Conservation (phyloP, 2,888 invertebrate species). For the Drosophila engyochracea region DNA sequence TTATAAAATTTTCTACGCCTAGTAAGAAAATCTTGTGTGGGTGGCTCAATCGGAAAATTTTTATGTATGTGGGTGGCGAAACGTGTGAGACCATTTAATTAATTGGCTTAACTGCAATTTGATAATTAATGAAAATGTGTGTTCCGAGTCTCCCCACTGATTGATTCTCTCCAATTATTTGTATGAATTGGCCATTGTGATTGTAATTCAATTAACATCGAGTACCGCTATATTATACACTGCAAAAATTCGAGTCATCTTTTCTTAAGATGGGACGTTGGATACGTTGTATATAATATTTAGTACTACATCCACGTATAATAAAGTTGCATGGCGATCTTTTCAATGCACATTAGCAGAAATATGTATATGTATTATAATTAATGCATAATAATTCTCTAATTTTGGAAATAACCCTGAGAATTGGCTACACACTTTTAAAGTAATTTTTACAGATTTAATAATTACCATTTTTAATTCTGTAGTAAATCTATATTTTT, state of each 20-base stretch:
- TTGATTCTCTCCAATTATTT: constrained; percentile 57
- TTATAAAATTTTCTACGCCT: constrained; percentile 70
- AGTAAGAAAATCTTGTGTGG: constrained; percentile 11
- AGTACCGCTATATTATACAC: constrained; percentile 49
- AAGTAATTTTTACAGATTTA: neutral
- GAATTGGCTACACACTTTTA: neutral
- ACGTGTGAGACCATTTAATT: constrained; percentile 50
- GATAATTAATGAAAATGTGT: constrained; percentile 34
- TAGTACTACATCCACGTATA: neutral
- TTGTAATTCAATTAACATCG: constrained; percentile 38
- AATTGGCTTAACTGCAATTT: constrained; percentile 32
- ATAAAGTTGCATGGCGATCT: neutral
- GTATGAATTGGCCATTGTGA: constrained; percentile 26
- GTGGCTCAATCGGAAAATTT: constrained; percentile 13
- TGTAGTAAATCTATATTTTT: neutral
- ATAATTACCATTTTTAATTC: neutral
- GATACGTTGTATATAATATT: neutral
- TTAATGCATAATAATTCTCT: neutral
- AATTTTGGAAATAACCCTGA: neutral
- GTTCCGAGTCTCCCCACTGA: constrained; percentile 38
- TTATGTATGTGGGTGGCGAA: constrained; percentile 6
- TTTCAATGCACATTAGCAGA: too few relatives aligned
- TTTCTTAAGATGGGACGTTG: neutral
- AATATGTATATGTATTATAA: neutral
- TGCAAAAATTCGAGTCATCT: constrained; percentile 23